Evolutionary conservation across 1,140 invertebrate genomes (phyloP).

Genomic region (Polypedilum pembai): DNA sequence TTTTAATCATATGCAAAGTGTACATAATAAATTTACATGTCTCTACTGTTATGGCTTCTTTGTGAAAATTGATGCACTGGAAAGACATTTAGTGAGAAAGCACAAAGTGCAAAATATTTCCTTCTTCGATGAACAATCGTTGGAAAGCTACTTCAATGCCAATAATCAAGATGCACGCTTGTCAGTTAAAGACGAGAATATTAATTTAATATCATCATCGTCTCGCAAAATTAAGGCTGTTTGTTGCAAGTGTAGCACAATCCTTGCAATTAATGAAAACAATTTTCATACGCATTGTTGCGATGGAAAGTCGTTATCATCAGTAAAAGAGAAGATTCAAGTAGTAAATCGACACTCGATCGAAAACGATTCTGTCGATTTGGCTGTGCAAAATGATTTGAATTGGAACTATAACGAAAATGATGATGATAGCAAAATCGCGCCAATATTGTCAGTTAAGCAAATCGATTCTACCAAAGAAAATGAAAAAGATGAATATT

Average conservation of each 20-base stretch:
- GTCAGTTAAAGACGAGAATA: too few relatives aligned
- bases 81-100: slow-evolving; percentile 62
- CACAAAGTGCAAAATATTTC: slow-evolving; percentile 46
- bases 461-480: neutral
- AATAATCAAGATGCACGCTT: neutral
- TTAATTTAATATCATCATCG: too few relatives aligned
- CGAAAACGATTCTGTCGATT: neutral
- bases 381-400: neutral
- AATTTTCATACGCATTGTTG: slow-evolving; percentile 22
- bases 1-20: slow-evolving; percentile 70
- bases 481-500: neutral
- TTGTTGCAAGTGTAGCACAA: slow-evolving; percentile 1
- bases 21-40: slow-evolving; percentile 68
- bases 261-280: neutral
- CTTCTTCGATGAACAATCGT: neutral
- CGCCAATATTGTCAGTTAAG: neutral
- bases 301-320: neutral
- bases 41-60: slow-evolving; percentile 72
- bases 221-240: neutral
- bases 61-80: slow-evolving; percentile 64
- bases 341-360: neutral
- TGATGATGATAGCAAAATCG: neutral
- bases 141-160: neutral
- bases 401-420: neutral
- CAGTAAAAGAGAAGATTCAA: neutral